phyloP scores from a whole-genome alignment of 2,797 vertebrate species.

The Diceros bicornis region DNA sequence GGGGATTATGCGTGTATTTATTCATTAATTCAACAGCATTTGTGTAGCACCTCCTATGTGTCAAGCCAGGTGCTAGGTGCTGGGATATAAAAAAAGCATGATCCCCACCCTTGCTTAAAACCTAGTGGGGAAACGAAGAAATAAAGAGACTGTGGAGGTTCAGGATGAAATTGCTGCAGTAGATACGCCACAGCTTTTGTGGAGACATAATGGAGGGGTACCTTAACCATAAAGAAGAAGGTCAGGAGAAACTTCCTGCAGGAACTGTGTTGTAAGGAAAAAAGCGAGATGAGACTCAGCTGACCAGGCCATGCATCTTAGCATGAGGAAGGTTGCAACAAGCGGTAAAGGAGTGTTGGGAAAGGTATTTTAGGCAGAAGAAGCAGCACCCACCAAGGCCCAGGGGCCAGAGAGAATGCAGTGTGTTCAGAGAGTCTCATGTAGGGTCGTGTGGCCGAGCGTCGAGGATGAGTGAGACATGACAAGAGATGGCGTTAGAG shows the following conservation, averaged over 20 bases:
- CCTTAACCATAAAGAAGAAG: neutral
- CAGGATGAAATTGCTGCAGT: neutral
- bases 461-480: fast-evolving
- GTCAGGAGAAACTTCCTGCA: neutral
- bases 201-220: neutral
- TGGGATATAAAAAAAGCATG: neutral
- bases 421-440: neutral
- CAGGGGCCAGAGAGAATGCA: neutral
- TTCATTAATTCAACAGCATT: neutral
- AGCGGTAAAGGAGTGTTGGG: neutral
- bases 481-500: neutral
- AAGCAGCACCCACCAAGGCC: neutral
- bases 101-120: neutral
- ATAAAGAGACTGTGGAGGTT: neutral
- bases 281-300: neutral
- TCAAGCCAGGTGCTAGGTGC: neutral
- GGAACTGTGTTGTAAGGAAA: neutral
- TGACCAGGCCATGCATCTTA: neutral
- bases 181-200: fast-evolving
- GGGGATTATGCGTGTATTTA: neutral
- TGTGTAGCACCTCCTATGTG: neutral
- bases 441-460: fast-evolving
- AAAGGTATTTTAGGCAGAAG: neutral
- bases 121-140: neutral
- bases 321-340: neutral